Percentiles rank a stretch among this genome's conserved stretches.
Evolutionary conservation across 2,113 vertebrate genomes (phyloP).

Genomic region (Xerus inauris): DNA sequence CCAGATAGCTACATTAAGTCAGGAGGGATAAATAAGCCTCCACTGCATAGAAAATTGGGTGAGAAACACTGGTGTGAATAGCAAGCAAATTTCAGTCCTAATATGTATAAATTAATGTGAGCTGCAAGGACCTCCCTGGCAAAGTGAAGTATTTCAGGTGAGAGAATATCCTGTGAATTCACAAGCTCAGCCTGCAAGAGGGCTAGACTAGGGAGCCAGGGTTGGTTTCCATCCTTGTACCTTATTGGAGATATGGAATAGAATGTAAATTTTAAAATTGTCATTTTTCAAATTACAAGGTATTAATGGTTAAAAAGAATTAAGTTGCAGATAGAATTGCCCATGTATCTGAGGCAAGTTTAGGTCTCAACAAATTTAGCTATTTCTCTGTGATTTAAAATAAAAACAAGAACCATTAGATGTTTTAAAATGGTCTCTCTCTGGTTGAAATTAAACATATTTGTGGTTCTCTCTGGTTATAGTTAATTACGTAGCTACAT

Average conservation of each 20-base stretch:
- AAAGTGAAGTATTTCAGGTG: accelerated
- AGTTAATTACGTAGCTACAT: background rate
- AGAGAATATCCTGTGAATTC: accelerated
- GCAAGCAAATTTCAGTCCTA: background rate
- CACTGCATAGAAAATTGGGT: background rate
- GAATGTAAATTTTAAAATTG: background rate
- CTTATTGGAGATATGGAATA: too few species aligned
- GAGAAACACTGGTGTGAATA: too few species aligned
- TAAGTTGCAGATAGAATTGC: background rate
- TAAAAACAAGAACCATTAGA: background rate
- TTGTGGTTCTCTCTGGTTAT: background rate
- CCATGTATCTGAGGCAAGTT: background rate
- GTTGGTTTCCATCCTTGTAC: background rate
- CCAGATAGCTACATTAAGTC: background rate
- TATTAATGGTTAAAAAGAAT: background rate
- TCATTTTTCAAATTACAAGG: background rate
- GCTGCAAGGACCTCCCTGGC: accelerated
- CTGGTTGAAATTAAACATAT: background rate
- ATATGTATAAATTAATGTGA: background rate
- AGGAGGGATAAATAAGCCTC: background rate
- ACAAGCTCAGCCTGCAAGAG: accelerated
- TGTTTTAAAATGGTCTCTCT: background rate
- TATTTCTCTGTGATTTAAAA: background rate
- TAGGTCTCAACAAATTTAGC: background rate
- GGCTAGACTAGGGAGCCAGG: accelerated